Evolutionary conservation across 2,888 invertebrate genomes (phyloP).

Genomic region (Penaeus monodon): DNA sequence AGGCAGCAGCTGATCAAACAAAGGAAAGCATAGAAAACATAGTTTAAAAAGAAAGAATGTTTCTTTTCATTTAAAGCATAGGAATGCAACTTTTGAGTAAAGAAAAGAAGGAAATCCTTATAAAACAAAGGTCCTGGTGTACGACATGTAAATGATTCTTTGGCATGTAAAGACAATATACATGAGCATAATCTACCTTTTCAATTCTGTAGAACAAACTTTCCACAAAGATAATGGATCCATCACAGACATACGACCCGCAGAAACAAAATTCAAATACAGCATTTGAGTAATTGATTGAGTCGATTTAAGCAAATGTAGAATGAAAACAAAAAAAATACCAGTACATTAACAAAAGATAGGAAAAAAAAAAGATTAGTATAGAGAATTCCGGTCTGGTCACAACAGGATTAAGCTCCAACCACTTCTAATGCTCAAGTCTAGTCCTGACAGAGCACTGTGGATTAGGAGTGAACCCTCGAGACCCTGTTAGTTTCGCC

Average conservation of each 20-base stretch:
- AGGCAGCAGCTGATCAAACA: constrained; percentile 51
- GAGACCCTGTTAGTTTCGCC: too few species aligned
- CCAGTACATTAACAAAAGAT: background rate
- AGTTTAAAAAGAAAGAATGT: constrained; percentile 40
- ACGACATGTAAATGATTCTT: constrained; percentile 59
- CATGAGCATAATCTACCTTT: constrained; percentile 53
- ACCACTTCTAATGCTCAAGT: constrained; percentile 33
- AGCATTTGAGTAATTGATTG: background rate
- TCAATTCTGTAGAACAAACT: constrained; percentile 23
- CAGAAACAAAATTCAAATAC: constrained; percentile 15
- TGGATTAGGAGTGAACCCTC: constrained; percentile 53
- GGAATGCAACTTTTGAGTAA: constrained; percentile 54
- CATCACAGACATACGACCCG: constrained; percentile 60
- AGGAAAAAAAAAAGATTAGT: constrained; percentile 1
- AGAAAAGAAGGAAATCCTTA: constrained; percentile 31
- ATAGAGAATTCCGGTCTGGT: constrained; percentile 45
- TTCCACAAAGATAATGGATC: constrained; percentile 45
- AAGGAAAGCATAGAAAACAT: constrained; percentile 32
- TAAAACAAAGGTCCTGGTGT: constrained; percentile 43
- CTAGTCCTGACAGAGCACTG: constrained; percentile 21
- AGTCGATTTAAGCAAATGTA: background rate
- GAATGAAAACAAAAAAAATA: background rate
- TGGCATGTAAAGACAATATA: constrained; percentile 59
- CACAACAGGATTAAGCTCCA: constrained; percentile 44
- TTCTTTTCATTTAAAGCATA: constrained; percentile 37